A percentile compares a stretch with the other conserved stretches of the same genome.
phyloP scores from a whole-genome alignment of 2,888 invertebrate species.

The Marasmarcha lunaedactyla region DNA sequence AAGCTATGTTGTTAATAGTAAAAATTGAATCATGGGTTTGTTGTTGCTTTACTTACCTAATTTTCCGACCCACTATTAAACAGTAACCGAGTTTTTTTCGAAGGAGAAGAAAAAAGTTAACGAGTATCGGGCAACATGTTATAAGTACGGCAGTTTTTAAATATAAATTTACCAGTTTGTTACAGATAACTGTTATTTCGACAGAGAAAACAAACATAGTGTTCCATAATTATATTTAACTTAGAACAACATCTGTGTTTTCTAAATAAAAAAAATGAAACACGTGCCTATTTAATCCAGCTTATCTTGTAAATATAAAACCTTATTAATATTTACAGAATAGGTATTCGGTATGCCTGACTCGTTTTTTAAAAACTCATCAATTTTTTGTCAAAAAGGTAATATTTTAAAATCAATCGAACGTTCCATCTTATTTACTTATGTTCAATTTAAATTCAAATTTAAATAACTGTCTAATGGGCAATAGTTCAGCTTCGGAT shows the following conservation, averaged over 20 bases:
- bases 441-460: slow-evolving; percentile 42
- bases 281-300: no score
- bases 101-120: slow-evolving; percentile 39
- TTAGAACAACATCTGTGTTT: no score
- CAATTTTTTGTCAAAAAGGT: no score
- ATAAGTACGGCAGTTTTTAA: no score
- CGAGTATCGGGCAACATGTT: slow-evolving; percentile 26
- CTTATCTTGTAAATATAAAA: no score
- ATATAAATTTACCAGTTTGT: slow-evolving; percentile 19
- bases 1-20: background rate
- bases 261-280: no score
- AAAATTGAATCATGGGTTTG: no score
- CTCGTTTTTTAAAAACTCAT: no score
- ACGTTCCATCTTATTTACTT: slow-evolving; percentile 28
- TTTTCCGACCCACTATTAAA: slow-evolving; percentile 53
- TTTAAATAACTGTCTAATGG: slow-evolving; percentile 19
- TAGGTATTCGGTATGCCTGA: no score
- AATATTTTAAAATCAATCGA: background rate
- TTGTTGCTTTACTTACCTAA: slow-evolving; percentile 19
- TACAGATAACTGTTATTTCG: background rate
- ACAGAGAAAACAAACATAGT: background rate
- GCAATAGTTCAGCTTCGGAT: background rate
- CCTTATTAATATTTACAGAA: no score
- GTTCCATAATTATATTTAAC: no score
- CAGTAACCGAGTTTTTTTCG: slow-evolving; percentile 39